Evolutionary conservation across 2,113 vertebrate species (phyloP).

Genomic region (Callorhinus ursinus): DNA sequence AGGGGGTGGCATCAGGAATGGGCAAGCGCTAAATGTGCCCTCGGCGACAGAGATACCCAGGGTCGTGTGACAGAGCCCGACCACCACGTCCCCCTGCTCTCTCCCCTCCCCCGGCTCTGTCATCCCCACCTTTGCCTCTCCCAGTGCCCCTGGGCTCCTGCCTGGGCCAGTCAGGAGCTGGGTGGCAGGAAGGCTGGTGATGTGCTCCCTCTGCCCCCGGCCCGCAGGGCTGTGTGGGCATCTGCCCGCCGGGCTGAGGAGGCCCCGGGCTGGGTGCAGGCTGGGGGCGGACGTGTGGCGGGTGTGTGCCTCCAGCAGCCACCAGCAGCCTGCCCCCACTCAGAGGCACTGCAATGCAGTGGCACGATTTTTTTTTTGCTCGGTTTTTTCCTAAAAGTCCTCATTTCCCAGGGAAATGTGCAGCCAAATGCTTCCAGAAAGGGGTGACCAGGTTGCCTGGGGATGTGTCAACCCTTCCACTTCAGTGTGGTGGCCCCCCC

Average conservation of each 20-base stretch:
- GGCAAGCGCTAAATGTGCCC: rapidly evolving
- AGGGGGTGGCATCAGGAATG: no score
- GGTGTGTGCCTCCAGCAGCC: background rate
- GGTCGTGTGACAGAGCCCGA: rapidly evolving
- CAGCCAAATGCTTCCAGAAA: constrained; percentile 44
- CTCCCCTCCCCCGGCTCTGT: background rate
- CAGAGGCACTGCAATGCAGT: constrained; percentile 84
- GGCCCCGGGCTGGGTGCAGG: background rate
- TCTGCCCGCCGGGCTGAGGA: background rate
- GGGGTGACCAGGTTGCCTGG: background rate
- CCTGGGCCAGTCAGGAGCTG: background rate
- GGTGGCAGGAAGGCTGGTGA: background rate
- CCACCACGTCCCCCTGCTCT: background rate
- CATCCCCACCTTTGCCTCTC: background rate
- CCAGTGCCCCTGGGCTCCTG: background rate
- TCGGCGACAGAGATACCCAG: rapidly evolving
- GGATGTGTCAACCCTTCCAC: background rate
- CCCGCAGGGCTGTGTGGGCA: background rate
- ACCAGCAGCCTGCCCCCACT: background rate
- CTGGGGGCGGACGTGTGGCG: rapidly evolving
- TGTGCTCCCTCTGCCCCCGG: background rate
- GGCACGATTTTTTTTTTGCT: constrained; percentile 56
- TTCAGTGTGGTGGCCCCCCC: rapidly evolving
- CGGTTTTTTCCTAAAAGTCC: constrained; percentile 57
- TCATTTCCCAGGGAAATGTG: constrained; percentile 61